Evolutionary conservation across 2,888 invertebrate species (phyloP), one percentile per base, ranked within the genome.

Genomic region (Ichneumon xanthorius): DNA sequence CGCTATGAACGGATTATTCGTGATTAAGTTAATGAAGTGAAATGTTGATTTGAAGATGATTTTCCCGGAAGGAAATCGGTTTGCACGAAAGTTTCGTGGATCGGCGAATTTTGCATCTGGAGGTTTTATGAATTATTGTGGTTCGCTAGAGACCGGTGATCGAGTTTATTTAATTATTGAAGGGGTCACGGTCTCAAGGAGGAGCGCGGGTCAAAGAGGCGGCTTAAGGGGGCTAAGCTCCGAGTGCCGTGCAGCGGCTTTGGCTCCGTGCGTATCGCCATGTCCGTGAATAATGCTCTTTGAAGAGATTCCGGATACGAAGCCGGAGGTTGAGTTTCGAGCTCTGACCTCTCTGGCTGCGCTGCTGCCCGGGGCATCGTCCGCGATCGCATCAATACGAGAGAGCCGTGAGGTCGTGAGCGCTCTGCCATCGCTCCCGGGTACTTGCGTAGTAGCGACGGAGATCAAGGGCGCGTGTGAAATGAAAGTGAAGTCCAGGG

Each of bases 231-330:
- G n/a, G 33, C 16, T 16, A 63, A 63, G 63, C 63, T 63, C 16
- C 6, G 63, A 33, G 33, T 63, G 16, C 30, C 33, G n/a, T 16
- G 30, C 33, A 16, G 16, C 16, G 63, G 63, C 33, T 33, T 63
- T 16, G 16, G 33, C 9, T 16, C 6, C 63, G 30, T 63, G 16
- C 33, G 63, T 63, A 26, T 30, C 30, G 30, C 16, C 2, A 5
- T 33, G 37, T 33, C 72, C 70, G 79, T 79, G 79, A 83, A 79
- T 83, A 79, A 83, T 83, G 79, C 75, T 33, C 79, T 83, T 79
- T 83, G 75, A 75, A 45, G 70, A 53, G 53, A 75, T 70, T 70
- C 14, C 61, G 16, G 53, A 22, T 22, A 63, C 65, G n/a, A 65
- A 82, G 37, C 58, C 45, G 4, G 67, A 58, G 48, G 70, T 30